These are phyloP conservation scores for Bagarius yarrelli DNA, from an alignment of 2,113 vertebrate species.

Conservation along the genomic window DNA sequence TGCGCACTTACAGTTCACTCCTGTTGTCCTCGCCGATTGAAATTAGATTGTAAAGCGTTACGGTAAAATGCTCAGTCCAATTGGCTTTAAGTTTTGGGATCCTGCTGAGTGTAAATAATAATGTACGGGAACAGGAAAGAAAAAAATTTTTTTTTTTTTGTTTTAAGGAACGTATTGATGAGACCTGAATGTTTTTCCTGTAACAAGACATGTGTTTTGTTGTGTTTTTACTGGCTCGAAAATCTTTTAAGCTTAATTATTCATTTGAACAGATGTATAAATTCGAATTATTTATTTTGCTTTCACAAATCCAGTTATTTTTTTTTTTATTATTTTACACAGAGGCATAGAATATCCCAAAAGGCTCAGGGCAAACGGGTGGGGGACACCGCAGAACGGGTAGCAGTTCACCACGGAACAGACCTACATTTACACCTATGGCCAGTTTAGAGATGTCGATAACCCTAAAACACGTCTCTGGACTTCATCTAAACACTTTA, in stretches of 20 bases:
- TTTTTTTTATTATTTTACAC: neutral
- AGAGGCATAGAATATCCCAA: neutral
- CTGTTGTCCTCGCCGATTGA: neutral
- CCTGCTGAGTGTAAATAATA: neutral
- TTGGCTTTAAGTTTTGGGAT: neutral
- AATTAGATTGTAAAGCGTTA: neutral
- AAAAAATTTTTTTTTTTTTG: neutral
- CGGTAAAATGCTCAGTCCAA: neutral
- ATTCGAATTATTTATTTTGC: too few relatives aligned
- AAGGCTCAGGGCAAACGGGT: too few relatives aligned
- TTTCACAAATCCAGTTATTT: too few relatives aligned
- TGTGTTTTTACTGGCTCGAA: too few relatives aligned
- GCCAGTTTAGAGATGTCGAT: too few relatives aligned
- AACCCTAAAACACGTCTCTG: too few relatives aligned
- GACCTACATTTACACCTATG: too few relatives aligned
- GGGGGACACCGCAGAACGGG: too few relatives aligned
- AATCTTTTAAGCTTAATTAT: too few relatives aligned
- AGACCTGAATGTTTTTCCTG: neutral
- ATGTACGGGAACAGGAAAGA: neutral
- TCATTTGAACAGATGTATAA: neutral
- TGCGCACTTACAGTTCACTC: neutral
- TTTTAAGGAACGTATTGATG: neutral
- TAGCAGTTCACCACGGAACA: too few relatives aligned
- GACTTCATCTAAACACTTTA: too few relatives aligned
- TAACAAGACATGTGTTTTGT: neutral